These are phyloP conservation scores for Tor tambroides DNA, from an alignment of 2,113 vertebrate species.

Conservation along the genomic window DNA sequence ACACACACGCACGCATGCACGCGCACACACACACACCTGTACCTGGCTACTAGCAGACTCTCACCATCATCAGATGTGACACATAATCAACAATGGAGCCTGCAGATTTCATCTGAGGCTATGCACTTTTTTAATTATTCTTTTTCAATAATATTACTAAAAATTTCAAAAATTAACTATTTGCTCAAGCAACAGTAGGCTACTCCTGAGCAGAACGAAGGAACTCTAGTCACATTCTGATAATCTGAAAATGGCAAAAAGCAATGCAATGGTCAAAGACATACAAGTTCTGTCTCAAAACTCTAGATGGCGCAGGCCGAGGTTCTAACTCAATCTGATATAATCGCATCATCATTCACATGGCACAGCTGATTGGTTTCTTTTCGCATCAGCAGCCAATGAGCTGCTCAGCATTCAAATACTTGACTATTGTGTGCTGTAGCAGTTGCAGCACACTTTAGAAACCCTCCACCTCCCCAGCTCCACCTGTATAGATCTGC, in stretches of 20 bases:
- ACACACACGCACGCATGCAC: conserved; percentile 43
- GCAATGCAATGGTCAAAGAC: neutral
- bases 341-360: neutral
- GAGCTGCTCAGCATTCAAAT: neutral
- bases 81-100: neutral
- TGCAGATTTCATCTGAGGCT: no score
- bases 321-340: neutral
- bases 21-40: conserved; percentile 12
- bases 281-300: neutral
- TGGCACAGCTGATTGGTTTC: neutral
- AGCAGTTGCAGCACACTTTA: neutral
- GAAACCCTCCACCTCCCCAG: neutral
- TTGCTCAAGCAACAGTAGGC: neutral
- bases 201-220: neutral
- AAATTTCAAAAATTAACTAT: no score
- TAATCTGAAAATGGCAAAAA: neutral
- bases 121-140: neutral
- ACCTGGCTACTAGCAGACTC: neutral
- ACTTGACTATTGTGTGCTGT: neutral
- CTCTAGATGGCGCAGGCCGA: neutral
- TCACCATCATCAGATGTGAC: neutral
- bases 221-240: no score
- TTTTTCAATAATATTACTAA: no score
- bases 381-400: neutral
- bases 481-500: neutral